Base-by-base conservation (phyloP, 2,797 vertebrate species). In the Crax fasciolata region DNA sequence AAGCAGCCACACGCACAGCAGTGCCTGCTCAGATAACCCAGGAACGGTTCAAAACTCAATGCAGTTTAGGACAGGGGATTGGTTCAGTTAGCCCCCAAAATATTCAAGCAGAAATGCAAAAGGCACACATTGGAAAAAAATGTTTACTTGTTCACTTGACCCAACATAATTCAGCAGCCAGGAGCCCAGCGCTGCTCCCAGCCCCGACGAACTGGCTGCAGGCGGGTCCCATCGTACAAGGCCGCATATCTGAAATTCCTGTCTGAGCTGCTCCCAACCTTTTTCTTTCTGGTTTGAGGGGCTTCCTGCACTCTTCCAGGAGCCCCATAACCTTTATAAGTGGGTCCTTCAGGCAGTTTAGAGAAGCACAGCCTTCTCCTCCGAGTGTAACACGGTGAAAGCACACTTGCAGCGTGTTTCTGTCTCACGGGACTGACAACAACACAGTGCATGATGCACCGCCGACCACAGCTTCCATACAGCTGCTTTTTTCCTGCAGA, bases 291-390 rank as follows among this genome's bases (percentile, higher is more conserved):
- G 4, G 10, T 24, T 3, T 35, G 43, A 35, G 25, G 25, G 1
- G 13, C 58, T 49, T 35, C 59, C 72, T 91, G 63, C 61, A 28
- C 72, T 76, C 51, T 19, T 19, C 9, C 55, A 35, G 46, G 44
- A 72, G 18, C 66, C 23, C 12, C 11, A 0, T 19, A 35, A 46
- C 73, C 30, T 38, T 21, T 9, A 3, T 0, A 4, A 67, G 43
- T 1, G 0, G 19, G 38, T 49, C 55, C 49, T 5, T 18, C 3
- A 7, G 38, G 1, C 58, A 55, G 19, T 10, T 5, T 1, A 9
- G 59, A 20, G 2, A 10, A 62, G 35, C 27, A 5, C 30, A 73
- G 28, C 41, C 61, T 43, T 9, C 49, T 9, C 65, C 23, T 21
- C 2, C 4, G 3, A 3, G 8, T 2, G 41, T 15, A 20, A 35